phyloP scores from a whole-genome alignment of 2,888 invertebrate genomes.

The Drymonia ruficornis region DNA sequence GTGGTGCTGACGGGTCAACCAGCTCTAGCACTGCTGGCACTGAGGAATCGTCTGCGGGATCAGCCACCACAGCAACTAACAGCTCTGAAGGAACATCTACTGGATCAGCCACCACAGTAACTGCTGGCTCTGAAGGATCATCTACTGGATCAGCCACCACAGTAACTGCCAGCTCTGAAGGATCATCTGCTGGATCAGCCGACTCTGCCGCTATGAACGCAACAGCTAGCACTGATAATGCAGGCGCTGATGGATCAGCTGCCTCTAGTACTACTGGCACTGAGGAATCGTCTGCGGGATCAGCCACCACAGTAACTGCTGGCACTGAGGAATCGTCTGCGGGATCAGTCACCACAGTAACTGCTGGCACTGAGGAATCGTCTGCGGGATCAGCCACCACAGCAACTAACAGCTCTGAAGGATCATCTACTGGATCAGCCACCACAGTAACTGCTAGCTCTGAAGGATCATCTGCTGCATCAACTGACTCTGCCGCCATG shows the following conservation, averaged over 20 bases:
- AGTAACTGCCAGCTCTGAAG: neutral
- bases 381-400: neutral
- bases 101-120: slow-evolving; percentile 6
- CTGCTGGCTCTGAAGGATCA: too few species aligned
- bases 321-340: neutral
- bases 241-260: neutral
- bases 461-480: neutral
- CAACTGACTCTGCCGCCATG: neutral
- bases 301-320: slow-evolving; percentile 3
- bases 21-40: neutral
- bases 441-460: neutral
- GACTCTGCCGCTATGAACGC: too few species aligned
- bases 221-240: neutral
- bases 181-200: too few species aligned
- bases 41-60: neutral
- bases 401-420: neutral
- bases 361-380: too few species aligned
- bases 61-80: neutral
- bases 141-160: slow-evolving; percentile 1
- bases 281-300: neutral
- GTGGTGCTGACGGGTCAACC: slow-evolving; percentile 7
- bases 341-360: too few species aligned
- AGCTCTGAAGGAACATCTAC: neutral
- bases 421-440: neutral
- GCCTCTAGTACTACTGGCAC: neutral